phyloP scores from a whole-genome alignment of 2,888 invertebrate species.

The Hemicrepidius hirtus region DNA sequence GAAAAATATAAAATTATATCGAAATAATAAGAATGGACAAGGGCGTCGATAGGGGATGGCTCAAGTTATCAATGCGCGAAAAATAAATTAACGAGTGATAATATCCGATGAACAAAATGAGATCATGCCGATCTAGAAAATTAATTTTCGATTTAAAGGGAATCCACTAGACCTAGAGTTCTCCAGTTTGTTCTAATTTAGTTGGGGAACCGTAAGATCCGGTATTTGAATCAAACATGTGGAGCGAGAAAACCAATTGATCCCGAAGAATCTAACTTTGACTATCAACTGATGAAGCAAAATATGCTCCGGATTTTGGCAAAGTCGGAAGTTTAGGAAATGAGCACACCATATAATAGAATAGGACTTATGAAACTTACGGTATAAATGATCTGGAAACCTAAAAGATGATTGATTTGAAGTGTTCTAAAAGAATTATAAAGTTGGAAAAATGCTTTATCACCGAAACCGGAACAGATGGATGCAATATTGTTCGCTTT shows the following conservation, averaged over 20 bases:
- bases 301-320: slow-evolving; percentile 18
- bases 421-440: slow-evolving; percentile 35
- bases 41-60: no score
- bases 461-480: slow-evolving; percentile 31
- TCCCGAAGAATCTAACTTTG: slow-evolving; percentile 3
- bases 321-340: slow-evolving; percentile 24
- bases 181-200: no score
- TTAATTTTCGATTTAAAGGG: no score
- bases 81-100: no score
- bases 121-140: no score
- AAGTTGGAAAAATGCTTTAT: slow-evolving; percentile 35
- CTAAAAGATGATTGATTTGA: slow-evolving; percentile 40
- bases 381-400: slow-evolving; percentile 36
- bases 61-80: no score
- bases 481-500: slow-evolving; percentile 19
- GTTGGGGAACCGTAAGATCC: no score
- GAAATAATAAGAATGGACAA: no score
- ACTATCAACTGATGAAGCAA: slow-evolving; percentile 13
- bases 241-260: slow-evolving; percentile 2
- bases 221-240: background rate
- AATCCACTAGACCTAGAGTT: no score
- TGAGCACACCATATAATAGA: slow-evolving; percentile 11
- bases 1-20: no score
- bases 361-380: slow-evolving; percentile 33
- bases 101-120: no score